Evolutionary conservation across 1,140 invertebrate genomes (phyloP).

Genomic region (Ceratina japonica): DNA sequence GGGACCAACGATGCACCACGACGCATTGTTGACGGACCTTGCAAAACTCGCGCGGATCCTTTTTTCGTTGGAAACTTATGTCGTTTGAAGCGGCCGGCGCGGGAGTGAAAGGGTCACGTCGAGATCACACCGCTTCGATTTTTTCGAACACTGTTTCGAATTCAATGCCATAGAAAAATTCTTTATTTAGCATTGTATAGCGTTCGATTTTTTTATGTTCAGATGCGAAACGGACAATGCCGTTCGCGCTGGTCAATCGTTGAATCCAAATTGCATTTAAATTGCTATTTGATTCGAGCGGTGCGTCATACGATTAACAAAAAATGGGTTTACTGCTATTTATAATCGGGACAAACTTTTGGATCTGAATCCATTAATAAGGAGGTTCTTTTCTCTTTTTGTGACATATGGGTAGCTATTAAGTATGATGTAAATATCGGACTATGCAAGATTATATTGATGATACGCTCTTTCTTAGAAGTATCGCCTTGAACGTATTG

Average conservation of each 20-base stretch:
- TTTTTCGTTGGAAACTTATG: too few relatives aligned
- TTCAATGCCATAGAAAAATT: too few relatives aligned
- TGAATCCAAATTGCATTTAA: not conserved
- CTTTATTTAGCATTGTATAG: too few relatives aligned
- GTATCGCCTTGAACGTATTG: not conserved
- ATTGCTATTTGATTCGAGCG: not conserved
- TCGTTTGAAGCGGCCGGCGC: too few relatives aligned
- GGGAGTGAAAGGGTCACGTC: too few relatives aligned
- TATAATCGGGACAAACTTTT: not conserved
- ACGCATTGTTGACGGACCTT: not conserved
- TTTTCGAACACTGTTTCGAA: too few relatives aligned
- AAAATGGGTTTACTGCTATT: not conserved
- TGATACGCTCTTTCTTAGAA: not conserved
- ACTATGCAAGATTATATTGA: not conserved
- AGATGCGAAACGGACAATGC: too few relatives aligned
- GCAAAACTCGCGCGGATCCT: not conserved
- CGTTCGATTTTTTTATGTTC: too few relatives aligned
- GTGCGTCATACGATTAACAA: not conserved
- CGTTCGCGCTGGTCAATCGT: too few relatives aligned
- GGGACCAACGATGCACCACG: constrained; percentile 6
- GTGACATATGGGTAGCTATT: not conserved
- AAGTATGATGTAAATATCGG: not conserved
- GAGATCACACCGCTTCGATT: too few relatives aligned
- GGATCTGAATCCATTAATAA: not conserved
- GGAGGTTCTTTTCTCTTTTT: too few relatives aligned